These are phyloP conservation scores for Microcebus griseorufus DNA, from an alignment of 2,113 vertebrate species.

Conservation along the genomic window DNA sequence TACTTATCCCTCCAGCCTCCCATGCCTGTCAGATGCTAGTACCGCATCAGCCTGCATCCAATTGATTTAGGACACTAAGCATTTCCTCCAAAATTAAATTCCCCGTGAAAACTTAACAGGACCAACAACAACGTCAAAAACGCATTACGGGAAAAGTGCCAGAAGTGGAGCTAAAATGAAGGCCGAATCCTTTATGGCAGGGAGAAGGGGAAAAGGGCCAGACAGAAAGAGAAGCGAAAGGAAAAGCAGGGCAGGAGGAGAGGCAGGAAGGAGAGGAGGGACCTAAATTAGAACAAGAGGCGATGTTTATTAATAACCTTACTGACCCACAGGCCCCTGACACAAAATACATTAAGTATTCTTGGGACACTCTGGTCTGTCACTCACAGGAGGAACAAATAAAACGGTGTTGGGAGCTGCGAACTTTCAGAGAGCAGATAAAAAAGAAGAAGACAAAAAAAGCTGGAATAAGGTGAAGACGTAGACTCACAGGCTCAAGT, in stretches of 20 bases:
- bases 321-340: constrained; percentile 78
- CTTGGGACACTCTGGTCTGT: constrained; percentile 62
- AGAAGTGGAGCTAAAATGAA: background rate
- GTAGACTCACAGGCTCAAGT: background rate
- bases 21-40: background rate
- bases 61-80: constrained; percentile 28
- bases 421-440: background rate
- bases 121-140: background rate
- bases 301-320: constrained; percentile 77
- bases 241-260: constrained; percentile 71
- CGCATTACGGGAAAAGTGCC: background rate
- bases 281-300: constrained; percentile 74
- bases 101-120: background rate
- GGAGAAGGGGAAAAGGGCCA: constrained; percentile 60
- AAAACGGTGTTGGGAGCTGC: background rate
- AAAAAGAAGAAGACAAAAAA: background rate
- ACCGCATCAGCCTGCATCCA: background rate
- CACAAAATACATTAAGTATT: constrained; percentile 65
- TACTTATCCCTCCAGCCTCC: background rate
- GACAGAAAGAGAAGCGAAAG: constrained; percentile 43
- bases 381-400: constrained; percentile 41
- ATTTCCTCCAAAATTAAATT: constrained; percentile 43
- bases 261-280: constrained; percentile 42
- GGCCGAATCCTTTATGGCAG: background rate
- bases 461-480: background rate